phyloP scores from a whole-genome alignment of 2,113 vertebrate genomes.

The Lepus timidus region DNA sequence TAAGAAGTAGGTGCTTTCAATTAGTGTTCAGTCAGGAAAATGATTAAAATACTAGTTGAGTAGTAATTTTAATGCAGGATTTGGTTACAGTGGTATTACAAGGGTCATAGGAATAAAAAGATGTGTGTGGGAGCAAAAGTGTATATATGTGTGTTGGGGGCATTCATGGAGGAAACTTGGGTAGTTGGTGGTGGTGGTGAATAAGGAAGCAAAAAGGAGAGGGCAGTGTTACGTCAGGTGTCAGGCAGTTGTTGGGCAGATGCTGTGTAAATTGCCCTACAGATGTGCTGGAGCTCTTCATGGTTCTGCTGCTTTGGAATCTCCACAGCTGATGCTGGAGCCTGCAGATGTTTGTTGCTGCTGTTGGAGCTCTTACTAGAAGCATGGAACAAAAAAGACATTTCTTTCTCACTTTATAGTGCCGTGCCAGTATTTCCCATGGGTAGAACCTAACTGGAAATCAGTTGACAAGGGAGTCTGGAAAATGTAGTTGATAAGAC shows the following conservation, averaged over 20 bases:
- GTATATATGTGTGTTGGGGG: not conserved
- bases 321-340: not conserved
- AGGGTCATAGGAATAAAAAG: not conserved
- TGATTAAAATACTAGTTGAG: not conserved
- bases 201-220: not conserved
- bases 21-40: slow-evolving; percentile 16
- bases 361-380: not conserved
- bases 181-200: not conserved
- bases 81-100: not conserved
- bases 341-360: not conserved
- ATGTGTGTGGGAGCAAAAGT: not conserved
- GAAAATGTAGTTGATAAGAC: slow-evolving; percentile 13
- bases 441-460: not conserved
- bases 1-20: slow-evolving; percentile 1
- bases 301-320: slow-evolving; percentile 50
- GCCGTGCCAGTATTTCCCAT: not conserved
- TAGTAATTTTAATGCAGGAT: slow-evolving; percentile 30
- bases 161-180: too few species aligned
- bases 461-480: slow-evolving; percentile 1
- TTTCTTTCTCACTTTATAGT: not conserved
- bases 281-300: not conserved
- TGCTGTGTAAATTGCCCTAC: not conserved
- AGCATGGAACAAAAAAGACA: not conserved
- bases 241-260: not conserved
- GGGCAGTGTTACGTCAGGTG: not conserved